These are phyloP conservation scores for Oligia latruncula DNA, from an alignment of 2,888 invertebrate genomes.

Conservation along the genomic window DNA sequence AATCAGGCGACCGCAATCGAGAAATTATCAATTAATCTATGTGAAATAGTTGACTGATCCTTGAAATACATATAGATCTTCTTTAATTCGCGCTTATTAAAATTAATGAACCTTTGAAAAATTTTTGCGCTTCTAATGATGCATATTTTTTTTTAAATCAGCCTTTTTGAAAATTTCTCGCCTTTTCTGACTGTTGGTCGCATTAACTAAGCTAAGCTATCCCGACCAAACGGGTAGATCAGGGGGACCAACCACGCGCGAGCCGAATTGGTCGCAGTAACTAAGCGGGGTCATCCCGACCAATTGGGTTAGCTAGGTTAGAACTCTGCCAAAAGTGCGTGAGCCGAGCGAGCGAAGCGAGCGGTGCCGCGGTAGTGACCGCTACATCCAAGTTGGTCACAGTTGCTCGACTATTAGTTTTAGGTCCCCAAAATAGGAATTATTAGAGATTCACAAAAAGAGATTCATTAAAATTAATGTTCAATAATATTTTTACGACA, in stretches of 20 bases:
- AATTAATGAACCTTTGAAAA: neutral
- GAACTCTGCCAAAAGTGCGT: neutral
- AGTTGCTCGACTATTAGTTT: neutral
- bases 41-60: neutral
- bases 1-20: slow-evolving; percentile 17
- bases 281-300: too few species aligned
- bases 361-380: neutral
- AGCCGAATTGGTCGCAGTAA: too few species aligned
- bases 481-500: neutral
- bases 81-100: neutral
- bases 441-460: neutral
- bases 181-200: neutral
- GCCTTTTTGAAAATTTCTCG: neutral
- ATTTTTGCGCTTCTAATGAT: neutral
- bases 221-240: neutral
- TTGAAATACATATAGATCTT: neutral
- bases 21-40: slow-evolving; percentile 3
- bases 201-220: neutral
- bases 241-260: too few species aligned
- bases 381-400: neutral
- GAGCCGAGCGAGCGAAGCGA: neutral
- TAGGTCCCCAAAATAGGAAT: neutral
- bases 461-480: neutral
- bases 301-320: too few species aligned
- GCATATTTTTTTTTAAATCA: neutral